phyloP scores from a whole-genome alignment of 1,140 invertebrate species.

The Neocloeon triangulifer region DNA sequence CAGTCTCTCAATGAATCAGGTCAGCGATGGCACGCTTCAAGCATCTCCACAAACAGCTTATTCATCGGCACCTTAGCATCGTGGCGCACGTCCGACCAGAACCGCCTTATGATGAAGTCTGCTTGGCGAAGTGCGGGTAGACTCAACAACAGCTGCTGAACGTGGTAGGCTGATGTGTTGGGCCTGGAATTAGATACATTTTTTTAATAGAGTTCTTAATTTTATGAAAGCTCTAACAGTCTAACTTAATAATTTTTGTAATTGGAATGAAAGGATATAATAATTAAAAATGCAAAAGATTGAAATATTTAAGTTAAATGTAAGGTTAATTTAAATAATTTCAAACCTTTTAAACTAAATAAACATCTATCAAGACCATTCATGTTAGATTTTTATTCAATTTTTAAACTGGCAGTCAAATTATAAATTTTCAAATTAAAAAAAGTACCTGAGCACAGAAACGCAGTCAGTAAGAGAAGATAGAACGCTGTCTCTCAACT shows the following conservation, averaged over 20 bases:
- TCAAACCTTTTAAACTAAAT: too few relatives aligned
- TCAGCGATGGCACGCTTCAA: conserved; percentile 49
- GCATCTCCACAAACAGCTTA: conserved; percentile 92
- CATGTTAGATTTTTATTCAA: too few relatives aligned
- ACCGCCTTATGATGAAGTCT: conserved; percentile 64
- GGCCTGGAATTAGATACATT: conserved; percentile 38
- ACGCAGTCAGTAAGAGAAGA: conserved; percentile 70
- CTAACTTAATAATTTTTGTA: neutral
- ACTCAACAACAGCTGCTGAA: conserved; percentile 71
- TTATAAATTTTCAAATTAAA: too few relatives aligned
- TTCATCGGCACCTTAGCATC: conserved; percentile 84
- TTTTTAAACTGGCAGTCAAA: too few relatives aligned
- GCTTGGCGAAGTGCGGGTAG: conserved; percentile 74
- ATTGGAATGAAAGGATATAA: neutral
- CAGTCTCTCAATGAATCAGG: neutral
- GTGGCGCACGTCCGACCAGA: conserved; percentile 73
- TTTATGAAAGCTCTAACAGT: neutral
- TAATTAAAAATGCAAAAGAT: conserved; percentile 1
- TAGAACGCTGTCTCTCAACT: conserved; percentile 71
- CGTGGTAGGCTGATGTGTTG: conserved; percentile 34
- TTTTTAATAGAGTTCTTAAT: too few relatives aligned
- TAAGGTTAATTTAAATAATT: too few relatives aligned
- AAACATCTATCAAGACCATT: too few relatives aligned
- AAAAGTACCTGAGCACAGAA: conserved; percentile 38
- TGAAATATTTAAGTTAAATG: too few relatives aligned